Evolutionary conservation across 2,888 invertebrate genomes (phyloP), one percentile per base, ranked within the genome.

Genomic region (Calliphora vomitoria): DNA sequence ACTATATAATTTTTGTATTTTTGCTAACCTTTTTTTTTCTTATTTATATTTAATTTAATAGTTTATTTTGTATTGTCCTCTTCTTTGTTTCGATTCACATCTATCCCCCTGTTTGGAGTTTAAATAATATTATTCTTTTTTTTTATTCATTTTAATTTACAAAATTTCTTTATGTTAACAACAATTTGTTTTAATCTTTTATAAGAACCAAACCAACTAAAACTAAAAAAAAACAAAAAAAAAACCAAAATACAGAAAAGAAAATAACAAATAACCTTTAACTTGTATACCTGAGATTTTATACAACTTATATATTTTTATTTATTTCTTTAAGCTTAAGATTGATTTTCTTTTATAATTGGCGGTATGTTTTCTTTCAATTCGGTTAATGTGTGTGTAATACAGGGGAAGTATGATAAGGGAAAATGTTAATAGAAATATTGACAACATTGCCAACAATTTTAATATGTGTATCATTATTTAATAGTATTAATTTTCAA

Each of bases 61-160:
- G 35, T 66, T 55, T 64, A 64, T 58, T 75, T 64, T 81, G 62
- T 85, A 55, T 62, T 90, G 89, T 90, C 89, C 82, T 91, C 91
- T 92, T 92, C 92, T 92, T 92, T 92, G 92, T 92, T 92, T 92
- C 91, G 90, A 90, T 91, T 91, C 93, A 92, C 92, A 92, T 79
- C 53, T 69, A 69, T 75, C 55, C 82, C 89, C 88, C 90, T 90
- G 89, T 85, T 76, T 91, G 92, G 91, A 92, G 87, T 87, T 76
- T 41, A 53, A 68, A 44, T 11, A 44, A 13, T 44, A 82, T n/a
- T 68, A 69, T 47, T 75, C 4, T 44, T 62, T 25, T 25, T 11
- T 58, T 25, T 58, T 69, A 44, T 75, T 71, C 68, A 60, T 68
- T 71, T 72, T 72, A 4, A 25, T 72, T 75, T 64, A 74, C 38